phyloP scores from a whole-genome alignment of 2,888 invertebrate species.

The Perithous albicinctus region DNA sequence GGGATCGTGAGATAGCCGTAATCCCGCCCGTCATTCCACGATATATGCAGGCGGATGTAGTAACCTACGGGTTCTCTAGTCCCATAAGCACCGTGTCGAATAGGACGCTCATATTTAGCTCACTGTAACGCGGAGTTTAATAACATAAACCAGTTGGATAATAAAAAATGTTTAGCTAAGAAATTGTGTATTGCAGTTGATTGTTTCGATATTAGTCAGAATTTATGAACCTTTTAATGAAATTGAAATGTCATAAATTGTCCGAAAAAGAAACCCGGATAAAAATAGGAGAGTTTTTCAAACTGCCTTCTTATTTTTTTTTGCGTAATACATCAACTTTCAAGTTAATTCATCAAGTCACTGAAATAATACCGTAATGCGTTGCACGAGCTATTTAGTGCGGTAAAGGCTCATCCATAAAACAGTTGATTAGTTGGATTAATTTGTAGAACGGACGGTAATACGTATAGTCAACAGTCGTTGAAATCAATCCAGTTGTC shows the following conservation, averaged over 20 bases:
- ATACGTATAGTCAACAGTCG: not conserved
- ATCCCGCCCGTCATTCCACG: constrained; percentile 8
- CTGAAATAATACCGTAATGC: not conserved
- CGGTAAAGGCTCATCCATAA: not conserved
- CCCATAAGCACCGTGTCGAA: not conserved
- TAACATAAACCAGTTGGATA: not conserved
- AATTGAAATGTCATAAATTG: not conserved
- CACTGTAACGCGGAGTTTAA: not conserved
- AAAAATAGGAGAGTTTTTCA: not conserved
- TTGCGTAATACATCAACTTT: not conserved
- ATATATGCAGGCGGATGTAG: constrained; percentile 6
- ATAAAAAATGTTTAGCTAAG: not conserved
- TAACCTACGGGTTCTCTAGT: constrained; percentile 1
- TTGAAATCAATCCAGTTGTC: not conserved
- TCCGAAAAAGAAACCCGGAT: not conserved
- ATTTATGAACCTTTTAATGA: not conserved
- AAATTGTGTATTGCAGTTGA: not conserved
- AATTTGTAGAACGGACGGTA: not conserved
- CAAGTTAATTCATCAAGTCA: not conserved
- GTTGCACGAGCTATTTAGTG: too few relatives aligned
- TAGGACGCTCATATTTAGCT: not conserved
- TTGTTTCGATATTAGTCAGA: not conserved
- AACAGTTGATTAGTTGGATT: not conserved
- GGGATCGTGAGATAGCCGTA: constrained; percentile 21
- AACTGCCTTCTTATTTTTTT: not conserved